Percentiles rank a stretch among this genome's conserved stretches.
Evolutionary conservation across 2,113 vertebrate genomes (phyloP).

Genomic region (Dryoscopus gambensis): DNA sequence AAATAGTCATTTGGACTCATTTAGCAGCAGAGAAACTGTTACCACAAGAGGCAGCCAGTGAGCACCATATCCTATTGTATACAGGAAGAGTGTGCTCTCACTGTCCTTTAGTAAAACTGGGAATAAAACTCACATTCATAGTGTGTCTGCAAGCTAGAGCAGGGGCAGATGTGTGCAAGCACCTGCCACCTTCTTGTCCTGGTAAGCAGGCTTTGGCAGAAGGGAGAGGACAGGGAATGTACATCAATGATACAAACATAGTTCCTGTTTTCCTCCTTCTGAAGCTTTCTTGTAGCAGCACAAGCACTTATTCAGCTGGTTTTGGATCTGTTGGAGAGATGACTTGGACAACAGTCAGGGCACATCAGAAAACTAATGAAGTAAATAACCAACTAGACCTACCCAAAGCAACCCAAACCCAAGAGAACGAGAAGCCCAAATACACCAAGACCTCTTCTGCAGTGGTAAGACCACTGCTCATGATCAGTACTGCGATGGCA

Average conservation of each 20-base stretch:
- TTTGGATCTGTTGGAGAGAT: background rate
- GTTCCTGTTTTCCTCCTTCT: background rate
- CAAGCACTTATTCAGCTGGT: background rate
- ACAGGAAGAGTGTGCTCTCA: background rate
- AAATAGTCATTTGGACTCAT: background rate
- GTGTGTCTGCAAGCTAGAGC: background rate
- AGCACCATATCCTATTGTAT: background rate
- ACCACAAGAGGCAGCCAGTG: background rate
- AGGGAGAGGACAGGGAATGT: background rate
- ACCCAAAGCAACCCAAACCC: background rate
- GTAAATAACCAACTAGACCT: background rate
- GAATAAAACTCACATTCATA: background rate
- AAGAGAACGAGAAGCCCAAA: background rate
- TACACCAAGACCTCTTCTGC: background rate
- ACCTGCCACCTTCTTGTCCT: background rate
- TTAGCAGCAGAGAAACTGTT: background rate
- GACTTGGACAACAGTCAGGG: background rate
- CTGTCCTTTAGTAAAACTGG: background rate
- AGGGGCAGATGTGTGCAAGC: background rate
- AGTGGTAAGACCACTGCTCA: background rate
- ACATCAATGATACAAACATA: background rate
- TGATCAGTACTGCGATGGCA: background rate
- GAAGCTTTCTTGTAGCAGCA: background rate
- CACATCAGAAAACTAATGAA: background rate
- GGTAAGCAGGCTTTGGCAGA: background rate